These are phyloP conservation scores for Plectrocnemia conspersa DNA, from an alignment of 1,140 invertebrate species.

Conservation along the genomic window DNA sequence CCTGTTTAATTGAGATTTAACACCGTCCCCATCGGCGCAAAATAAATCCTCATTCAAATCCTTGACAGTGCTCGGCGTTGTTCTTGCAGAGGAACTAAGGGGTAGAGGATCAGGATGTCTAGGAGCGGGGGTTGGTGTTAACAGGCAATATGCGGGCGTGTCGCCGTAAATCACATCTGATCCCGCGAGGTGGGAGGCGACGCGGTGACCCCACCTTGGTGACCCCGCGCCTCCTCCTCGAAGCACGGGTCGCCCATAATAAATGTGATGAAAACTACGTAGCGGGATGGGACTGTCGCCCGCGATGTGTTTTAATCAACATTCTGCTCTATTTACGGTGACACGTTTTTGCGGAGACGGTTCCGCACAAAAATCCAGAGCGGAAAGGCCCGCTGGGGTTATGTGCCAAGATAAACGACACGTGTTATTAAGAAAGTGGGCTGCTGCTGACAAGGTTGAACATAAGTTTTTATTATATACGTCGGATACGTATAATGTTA, in stretches of 20 bases:
- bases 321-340: slow-evolving; percentile 18
- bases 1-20: slow-evolving; percentile 20
- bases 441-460: too few relatives aligned
- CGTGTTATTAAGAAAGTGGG: slow-evolving; percentile 7
- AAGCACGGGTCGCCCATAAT: slow-evolving; percentile 15
- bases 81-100: slow-evolving; percentile 17
- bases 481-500: background rate
- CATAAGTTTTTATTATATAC: too few relatives aligned
- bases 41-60: slow-evolving; percentile 31
- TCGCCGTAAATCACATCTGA: slow-evolving; percentile 31
- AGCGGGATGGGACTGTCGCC: slow-evolving; percentile 16
- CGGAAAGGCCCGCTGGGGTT: background rate
- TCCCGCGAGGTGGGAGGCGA: slow-evolving; percentile 15
- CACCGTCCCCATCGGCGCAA: slow-evolving; percentile 14
- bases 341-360: slow-evolving; percentile 7
- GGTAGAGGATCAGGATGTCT: background rate
- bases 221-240: slow-evolving; percentile 1
- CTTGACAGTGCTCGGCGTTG: slow-evolving; percentile 24
- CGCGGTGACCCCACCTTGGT: background rate
- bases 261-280: slow-evolving; percentile 28
- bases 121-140: slow-evolving; percentile 21
- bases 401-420: slow-evolving; percentile 5
- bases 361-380: background rate
- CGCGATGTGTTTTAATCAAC: slow-evolving; percentile 27
- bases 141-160: slow-evolving; percentile 31